These are phyloP conservation scores for Brachionus koreanus DNA, from an alignment of 1,140 invertebrate species.

Conservation along the genomic window DNA sequence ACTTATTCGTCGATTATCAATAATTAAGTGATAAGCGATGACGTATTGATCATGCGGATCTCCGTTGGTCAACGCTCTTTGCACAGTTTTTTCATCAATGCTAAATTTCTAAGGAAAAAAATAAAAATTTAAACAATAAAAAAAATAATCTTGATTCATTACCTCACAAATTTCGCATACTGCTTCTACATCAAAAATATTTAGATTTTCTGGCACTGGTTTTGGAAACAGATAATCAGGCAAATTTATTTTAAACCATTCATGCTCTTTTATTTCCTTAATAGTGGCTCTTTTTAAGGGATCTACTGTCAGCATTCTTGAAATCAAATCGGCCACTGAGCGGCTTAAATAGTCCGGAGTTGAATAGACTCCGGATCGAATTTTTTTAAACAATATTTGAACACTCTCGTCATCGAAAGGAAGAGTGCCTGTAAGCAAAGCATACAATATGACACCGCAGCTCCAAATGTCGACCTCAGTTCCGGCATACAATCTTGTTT, in stretches of 20 bases:
- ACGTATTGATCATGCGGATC: conserved; percentile 88
- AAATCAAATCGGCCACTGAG: conserved; percentile 84
- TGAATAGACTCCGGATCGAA: conserved; percentile 84
- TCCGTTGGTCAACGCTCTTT: conserved; percentile 82
- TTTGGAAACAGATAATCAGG: conserved; percentile 93
- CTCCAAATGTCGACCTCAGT: conserved; percentile 98
- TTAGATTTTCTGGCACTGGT: conserved; percentile 89
- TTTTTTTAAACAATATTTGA: conserved; percentile 93
- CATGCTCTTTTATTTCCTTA: conserved; percentile 95
- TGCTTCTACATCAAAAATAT: conserved; percentile 92
- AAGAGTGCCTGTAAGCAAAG: conserved; percentile 92
- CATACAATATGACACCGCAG: conserved; percentile 97
- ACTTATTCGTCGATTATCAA: conserved; percentile 92
- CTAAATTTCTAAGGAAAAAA: conserved; percentile 74
- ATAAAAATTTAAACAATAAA: no score
- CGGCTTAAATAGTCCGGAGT: conserved; percentile 97
- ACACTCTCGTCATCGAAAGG: conserved; percentile 99
- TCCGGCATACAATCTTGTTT: conserved; percentile 76
- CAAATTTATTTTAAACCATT: conserved; percentile 97
- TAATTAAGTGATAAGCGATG: conserved; percentile 96
- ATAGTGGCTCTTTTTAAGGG: conserved; percentile 94
- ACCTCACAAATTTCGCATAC: conserved; percentile 81
- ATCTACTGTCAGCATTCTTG: conserved; percentile 96
- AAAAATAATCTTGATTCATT: conserved; percentile 42
- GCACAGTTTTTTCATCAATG: conserved; percentile 88